These are phyloP conservation scores for Eulimnadia texana DNA, from an alignment of 1,140 invertebrate species.

Conservation along the genomic window DNA sequence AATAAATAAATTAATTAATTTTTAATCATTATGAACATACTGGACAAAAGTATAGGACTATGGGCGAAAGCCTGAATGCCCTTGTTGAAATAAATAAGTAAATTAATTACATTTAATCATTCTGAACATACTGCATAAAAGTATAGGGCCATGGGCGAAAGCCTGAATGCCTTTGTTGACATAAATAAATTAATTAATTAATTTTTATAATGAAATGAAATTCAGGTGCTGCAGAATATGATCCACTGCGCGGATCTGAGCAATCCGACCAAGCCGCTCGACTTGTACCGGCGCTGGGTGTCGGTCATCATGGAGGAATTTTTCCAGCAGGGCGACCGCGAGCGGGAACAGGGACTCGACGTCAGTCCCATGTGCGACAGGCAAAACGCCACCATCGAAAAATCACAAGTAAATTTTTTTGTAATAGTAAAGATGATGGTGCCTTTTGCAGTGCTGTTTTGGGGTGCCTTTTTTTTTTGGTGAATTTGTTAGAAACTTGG, in stretches of 20 bases:
- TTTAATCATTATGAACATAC: neutral
- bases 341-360: slow-evolving; percentile 81
- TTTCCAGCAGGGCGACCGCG: slow-evolving; percentile 88
- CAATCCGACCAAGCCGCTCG: slow-evolving; percentile 95
- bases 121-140: neutral
- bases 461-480: no score
- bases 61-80: neutral
- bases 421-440: no score
- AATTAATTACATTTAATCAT: neutral
- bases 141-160: no score
- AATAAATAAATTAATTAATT: no score
- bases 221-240: slow-evolving; percentile 90
- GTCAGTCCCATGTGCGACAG: slow-evolving; percentile 97
- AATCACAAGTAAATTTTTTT: no score
- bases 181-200: no score
- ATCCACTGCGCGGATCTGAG: slow-evolving; percentile 98
- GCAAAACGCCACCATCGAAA: slow-evolving; percentile 89
- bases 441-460: no score
- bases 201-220: neutral
- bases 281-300: slow-evolving; percentile 86
- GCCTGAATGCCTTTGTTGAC: no score
- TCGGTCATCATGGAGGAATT: slow-evolving; percentile 91
- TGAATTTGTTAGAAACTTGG: neutral
- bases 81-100: no score
- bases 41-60: neutral